These are phyloP conservation scores for Brachionus plicatilis DNA, from an alignment of 1,140 invertebrate species.

Conservation along the genomic window DNA sequence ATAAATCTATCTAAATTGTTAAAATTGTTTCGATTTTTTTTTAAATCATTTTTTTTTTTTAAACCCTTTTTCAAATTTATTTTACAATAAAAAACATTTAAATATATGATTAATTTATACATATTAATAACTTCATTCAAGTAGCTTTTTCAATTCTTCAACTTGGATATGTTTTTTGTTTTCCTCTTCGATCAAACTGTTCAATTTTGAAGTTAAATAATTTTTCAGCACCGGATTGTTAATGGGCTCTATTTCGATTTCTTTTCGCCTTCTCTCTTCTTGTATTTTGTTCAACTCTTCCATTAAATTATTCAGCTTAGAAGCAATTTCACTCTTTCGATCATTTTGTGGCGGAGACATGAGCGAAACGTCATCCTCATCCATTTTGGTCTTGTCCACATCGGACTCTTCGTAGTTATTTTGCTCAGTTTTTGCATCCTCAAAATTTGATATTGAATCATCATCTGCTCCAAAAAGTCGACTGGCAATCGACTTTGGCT, in stretches of 20 bases:
- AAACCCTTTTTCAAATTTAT: too few species aligned
- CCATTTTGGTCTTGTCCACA: not conserved
- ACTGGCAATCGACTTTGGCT: not conserved
- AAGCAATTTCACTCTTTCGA: not conserved
- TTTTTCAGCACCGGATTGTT: slow-evolving; percentile 14
- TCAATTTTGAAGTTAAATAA: not conserved
- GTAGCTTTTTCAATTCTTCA: not conserved
- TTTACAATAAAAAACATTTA: too few species aligned
- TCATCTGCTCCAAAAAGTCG: slow-evolving; percentile 1
- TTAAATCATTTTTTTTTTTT: too few species aligned
- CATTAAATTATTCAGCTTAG: not conserved
- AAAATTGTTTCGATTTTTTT: too few species aligned
- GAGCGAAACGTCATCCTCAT: not conserved
- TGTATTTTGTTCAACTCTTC: not conserved
- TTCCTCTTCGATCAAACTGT: slow-evolving; percentile 19
- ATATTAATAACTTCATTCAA: not conserved
- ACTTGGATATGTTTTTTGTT: not conserved
- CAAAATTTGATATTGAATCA: slow-evolving; percentile 6
- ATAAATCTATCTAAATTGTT: too few species aligned
- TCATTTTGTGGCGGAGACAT: not conserved
- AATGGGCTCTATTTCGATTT: slow-evolving; percentile 4
- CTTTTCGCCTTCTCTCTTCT: not conserved
- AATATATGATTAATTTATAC: not conserved
- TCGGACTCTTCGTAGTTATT: not conserved
- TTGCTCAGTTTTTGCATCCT: not conserved